Evolutionary conservation across 2,113 vertebrate genomes (phyloP), one percentile per base, ranked within the genome.

Genomic region (Phylloscopus trochiloides): DNA sequence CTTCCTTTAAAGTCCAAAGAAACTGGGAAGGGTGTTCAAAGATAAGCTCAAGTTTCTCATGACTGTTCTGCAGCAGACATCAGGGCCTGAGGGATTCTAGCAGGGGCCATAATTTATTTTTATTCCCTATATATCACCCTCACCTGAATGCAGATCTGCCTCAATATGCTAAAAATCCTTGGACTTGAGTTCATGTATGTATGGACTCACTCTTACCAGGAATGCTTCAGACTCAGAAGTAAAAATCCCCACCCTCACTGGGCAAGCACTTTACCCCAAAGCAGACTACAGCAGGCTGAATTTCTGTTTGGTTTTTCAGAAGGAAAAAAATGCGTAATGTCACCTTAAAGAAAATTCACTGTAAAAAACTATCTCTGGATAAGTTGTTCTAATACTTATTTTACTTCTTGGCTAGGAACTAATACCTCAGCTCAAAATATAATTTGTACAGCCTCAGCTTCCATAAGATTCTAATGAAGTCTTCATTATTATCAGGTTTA

Each of bases 151-250:
- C n/a, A 70, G 43, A 78, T 73, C 19, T 61, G 36, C n/a, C 12
- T 65, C n/a, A 29, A 71, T 26, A 62, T 29, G 26, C 57, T 54
- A 55, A 66, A 91, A 71, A 58, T 28, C 55, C 43, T 13, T 38
- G 34, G 36, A 61, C 34, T 72, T 4, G 24, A 17, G 34, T 17
- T 45, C 9, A 17, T 31, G 12, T 5, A 16, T 7, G 13, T 7
- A 18, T 1, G 6, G 16, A 51, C 2, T 2, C 36, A 18, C 5
- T 57, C 13, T 1, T n/a, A 52, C 1, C 9, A 19, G 26, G n/a
- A 89, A 78, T 12, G 1, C 29, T 50, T 91, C 62, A 74, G 11
- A 81, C 24, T 36, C 36, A 18, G 54, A 74, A 50, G 31, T 14
- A 67, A 67, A 36, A 47, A 15, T 17, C 54, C 42, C 59, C 32